Conservation (phyloP, 1,140 invertebrate species). For the Trachymyrmex cornetzi region DNA sequence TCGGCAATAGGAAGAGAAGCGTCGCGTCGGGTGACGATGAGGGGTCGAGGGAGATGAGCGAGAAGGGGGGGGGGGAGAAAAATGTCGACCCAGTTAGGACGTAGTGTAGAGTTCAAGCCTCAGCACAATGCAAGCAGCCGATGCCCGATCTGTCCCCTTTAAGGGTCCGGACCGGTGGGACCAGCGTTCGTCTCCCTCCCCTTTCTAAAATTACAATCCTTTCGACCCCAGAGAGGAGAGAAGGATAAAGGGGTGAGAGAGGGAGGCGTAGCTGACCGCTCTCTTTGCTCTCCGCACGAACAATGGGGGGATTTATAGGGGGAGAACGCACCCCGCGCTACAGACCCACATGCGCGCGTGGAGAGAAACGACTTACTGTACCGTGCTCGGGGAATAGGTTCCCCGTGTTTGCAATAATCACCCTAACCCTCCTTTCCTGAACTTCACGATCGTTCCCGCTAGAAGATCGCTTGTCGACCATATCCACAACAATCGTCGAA, state of each 20-base stretch:
- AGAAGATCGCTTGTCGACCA: not conserved
- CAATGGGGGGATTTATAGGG: constrained; percentile 61
- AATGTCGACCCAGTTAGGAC: constrained; percentile 51
- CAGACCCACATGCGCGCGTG: constrained; percentile 54
- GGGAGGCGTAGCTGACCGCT: constrained; percentile 64
- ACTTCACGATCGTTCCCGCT: not conserved
- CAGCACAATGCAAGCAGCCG: constrained; percentile 52
- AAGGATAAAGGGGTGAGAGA: not conserved
- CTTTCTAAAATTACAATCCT: constrained; percentile 67
- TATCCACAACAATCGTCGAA: constrained; percentile 2
- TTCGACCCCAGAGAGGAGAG: constrained; percentile 29
- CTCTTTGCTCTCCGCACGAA: constrained; percentile 4
- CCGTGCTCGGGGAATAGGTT: not conserved
- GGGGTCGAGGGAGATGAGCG: not conserved
- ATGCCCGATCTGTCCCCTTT: constrained; percentile 57
- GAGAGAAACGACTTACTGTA: constrained; percentile 38
- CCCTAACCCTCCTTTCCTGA: constrained; percentile 7
- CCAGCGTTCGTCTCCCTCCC: not conserved
- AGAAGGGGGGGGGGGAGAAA: constrained; percentile 25
- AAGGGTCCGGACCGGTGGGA: constrained; percentile 58
- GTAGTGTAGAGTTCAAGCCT: constrained; percentile 15
- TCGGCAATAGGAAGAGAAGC: constrained; percentile 36
- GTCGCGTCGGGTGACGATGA: not conserved
- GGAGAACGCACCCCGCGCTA: constrained; percentile 54
- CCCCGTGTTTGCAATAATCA: constrained; percentile 36